A percentile compares a stretch with the other conserved stretches of the same genome.
Evolutionary conservation across 2,113 vertebrate species (phyloP).

Genomic region (Odontophorus gujanensis): DNA sequence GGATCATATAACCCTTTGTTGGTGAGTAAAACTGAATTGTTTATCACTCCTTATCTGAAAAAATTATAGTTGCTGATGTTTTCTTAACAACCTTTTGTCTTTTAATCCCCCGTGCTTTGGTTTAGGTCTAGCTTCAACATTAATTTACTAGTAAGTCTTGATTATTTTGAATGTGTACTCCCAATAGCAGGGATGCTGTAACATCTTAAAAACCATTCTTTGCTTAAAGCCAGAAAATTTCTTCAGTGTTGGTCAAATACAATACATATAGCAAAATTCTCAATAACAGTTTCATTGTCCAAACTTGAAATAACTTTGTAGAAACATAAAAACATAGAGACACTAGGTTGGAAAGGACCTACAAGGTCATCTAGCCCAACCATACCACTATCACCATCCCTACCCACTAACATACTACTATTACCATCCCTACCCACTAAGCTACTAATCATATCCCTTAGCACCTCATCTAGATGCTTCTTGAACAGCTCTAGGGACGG

Average conservation of each 20-base stretch:
- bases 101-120: neutral
- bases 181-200: neutral
- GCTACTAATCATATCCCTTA: too few relatives aligned
- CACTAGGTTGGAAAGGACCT: too few relatives aligned
- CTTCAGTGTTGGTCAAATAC: neutral
- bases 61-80: neutral
- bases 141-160: neutral
- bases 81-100: neutral
- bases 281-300: neutral
- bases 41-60: too few relatives aligned
- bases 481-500: too few relatives aligned
- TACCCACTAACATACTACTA: too few relatives aligned
- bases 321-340: too few relatives aligned
- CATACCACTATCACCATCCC: too few relatives aligned
- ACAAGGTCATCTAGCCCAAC: too few relatives aligned
- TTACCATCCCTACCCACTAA: too few relatives aligned
- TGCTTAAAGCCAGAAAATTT: neutral
- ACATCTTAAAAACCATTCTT: neutral
- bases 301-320: neutral
- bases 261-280: neutral
- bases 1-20: constrained; percentile 90
- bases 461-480: too few relatives aligned
- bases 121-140: neutral
- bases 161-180: neutral
- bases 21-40: constrained; percentile 79